phyloP scores from a whole-genome alignment of 2,113 vertebrate species.

The Strigops habroptila region DNA sequence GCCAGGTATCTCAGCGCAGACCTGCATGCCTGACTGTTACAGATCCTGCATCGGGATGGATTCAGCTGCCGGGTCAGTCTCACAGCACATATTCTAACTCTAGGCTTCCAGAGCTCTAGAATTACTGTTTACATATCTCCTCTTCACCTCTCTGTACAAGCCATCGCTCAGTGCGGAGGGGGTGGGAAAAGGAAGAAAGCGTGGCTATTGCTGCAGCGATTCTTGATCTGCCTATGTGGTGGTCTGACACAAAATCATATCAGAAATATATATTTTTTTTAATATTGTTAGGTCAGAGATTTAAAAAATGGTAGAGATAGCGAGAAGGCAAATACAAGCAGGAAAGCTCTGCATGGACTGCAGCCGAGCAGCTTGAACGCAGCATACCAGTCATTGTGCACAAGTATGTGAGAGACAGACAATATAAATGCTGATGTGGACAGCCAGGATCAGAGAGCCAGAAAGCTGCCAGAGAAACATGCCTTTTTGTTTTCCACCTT shows the following conservation, averaged over 20 bases:
- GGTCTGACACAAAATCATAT: background rate
- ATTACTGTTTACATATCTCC: background rate
- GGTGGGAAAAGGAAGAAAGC: background rate
- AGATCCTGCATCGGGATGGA: background rate
- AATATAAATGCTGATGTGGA: conserved; percentile 22
- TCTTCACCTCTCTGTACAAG: background rate
- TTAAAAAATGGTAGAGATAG: background rate
- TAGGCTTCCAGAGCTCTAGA: background rate
- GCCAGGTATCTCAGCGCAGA: background rate
- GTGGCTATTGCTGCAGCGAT: background rate
- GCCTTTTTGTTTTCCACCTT: conserved; percentile 36
- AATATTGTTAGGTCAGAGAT: background rate
- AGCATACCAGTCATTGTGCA: background rate
- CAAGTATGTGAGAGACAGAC: background rate
- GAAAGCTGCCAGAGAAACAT: conserved; percentile 17
- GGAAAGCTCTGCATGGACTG: background rate
- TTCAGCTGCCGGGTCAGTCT: background rate
- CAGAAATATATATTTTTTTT: background rate
- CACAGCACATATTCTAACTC: background rate
- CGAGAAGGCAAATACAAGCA: background rate
- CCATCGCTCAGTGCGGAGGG: background rate
- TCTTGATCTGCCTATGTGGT: background rate
- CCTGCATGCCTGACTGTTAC: background rate
- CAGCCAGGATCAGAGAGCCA: background rate
- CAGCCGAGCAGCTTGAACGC: background rate